phyloP scores from a whole-genome alignment of 2,113 vertebrate species.

The Himantopus leucocephalus region DNA sequence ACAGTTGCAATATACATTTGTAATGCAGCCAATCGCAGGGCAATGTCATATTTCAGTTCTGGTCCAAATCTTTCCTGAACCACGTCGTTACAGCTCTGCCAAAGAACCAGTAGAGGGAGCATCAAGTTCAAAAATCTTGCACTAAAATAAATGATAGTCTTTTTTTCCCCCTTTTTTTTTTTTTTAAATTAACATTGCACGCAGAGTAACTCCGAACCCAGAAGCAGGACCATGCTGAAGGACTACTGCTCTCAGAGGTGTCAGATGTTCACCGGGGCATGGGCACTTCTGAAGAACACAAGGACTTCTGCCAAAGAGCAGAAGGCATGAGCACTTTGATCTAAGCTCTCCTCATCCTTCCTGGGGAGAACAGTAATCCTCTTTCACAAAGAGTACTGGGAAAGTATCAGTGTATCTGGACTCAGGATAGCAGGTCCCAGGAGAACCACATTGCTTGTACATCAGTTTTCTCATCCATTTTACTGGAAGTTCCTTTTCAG shows the following conservation, averaged over 20 bases:
- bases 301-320: background rate
- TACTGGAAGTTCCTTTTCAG: background rate
- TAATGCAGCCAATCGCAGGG: constrained; percentile 90
- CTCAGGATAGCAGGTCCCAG: background rate
- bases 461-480: background rate
- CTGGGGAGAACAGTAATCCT: background rate
- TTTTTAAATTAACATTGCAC: background rate
- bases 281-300: background rate
- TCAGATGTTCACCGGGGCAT: background rate
- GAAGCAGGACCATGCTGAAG: background rate
- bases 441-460: background rate
- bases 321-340: background rate
- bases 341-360: background rate
- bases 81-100: constrained; percentile 95
- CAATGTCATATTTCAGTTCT: constrained; percentile 95
- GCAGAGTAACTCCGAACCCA: background rate
- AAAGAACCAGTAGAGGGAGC: constrained; percentile 79
- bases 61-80: constrained; percentile 95
- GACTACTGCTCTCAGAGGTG: background rate
- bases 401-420: background rate
- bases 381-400: background rate
- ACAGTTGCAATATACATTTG: constrained; percentile 98
- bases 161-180: background rate
- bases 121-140: constrained; percentile 40
- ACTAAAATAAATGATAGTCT: background rate